Base-by-base conservation (phyloP, 1,140 invertebrate species). In the Papilio aristodemus region DNA sequence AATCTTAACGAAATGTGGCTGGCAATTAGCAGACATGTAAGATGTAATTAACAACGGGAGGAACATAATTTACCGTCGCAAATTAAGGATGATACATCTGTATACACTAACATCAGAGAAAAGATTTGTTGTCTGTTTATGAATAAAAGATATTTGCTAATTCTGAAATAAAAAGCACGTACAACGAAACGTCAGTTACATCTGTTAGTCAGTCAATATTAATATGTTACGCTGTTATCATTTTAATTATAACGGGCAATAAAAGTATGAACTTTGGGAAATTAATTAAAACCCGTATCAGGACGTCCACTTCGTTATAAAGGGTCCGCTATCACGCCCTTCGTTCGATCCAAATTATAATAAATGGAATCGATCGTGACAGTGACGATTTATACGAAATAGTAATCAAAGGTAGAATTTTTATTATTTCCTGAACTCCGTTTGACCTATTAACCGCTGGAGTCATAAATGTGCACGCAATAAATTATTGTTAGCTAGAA, bases 201-300 rank as follows among this genome's bases (percentile, higher is more conserved):
- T n/a, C n/a, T n/a, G n/a, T n/a, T n/a, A n/a, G n/a, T n/a, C n/a
- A n/a, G n/a, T n/a, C n/a, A 8, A 50, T 50, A 54, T 54, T 22
- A 54, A 54, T 54, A 54, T 54, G 46, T 22, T 25, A 54, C 9
- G 11, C 10, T 10, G 8, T 54, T 54, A 54, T 54, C 46, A 54
- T 39, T 38, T 62, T 19, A 62, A 62, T 62, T 62, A 62, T 19
- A 37, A 62, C 37, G 6, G 19, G 9, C 37, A 37, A 39, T 39
- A 19, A 37, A 64, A 27, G n/a, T n/a, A 22, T 27, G 19, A 64
- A 37, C 13, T 64, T 64, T 19, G 39, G 32, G 11, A 63, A 39
- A 41, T 63, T 39, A 43, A 63, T 63, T 43, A 63, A 43, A 63
- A 63, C 37, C 13, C 60, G 22, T 63, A 63, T 63, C 60, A 14